These are phyloP conservation scores for Enteromius fasciolatus DNA, from an alignment of 2,797 vertebrate species.

Conservation along the genomic window DNA sequence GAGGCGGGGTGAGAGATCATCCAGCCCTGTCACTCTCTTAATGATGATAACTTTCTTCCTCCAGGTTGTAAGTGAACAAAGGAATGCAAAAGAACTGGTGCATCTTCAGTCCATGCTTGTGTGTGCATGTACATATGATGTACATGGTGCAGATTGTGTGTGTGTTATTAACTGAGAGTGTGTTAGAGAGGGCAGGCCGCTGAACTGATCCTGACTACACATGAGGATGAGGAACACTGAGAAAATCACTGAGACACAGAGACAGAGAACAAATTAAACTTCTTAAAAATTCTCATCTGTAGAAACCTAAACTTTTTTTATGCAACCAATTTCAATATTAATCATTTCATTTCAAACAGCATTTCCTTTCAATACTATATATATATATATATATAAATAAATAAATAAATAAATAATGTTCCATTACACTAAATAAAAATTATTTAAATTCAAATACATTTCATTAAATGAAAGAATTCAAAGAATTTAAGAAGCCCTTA, in stretches of 20 bases:
- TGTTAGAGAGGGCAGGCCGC: conserved; percentile 14
- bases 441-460: background rate
- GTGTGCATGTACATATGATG: conserved; percentile 13
- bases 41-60: background rate
- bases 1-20: conserved; percentile 5
- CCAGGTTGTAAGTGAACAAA: conserved; percentile 40
- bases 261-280: conserved; percentile 14
- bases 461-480: background rate
- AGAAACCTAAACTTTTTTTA: background rate
- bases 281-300: background rate
- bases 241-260: conserved; percentile 63
- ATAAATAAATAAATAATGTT: background rate
- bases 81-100: conserved; percentile 55
- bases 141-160: conserved; percentile 15
- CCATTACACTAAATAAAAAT: background rate
- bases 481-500: background rate
- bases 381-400: too few species aligned
- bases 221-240: conserved; percentile 60
- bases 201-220: conserved; percentile 50
- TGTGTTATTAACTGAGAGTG: conserved; percentile 12
- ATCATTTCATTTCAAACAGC: background rate
- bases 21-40: background rate
- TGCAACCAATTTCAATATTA: background rate
- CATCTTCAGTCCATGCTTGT: conserved; percentile 44
- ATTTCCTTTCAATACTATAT: too few species aligned